phyloP scores from a whole-genome alignment of 1,140 invertebrate species.

The Dendroctonus ponderosae region DNA sequence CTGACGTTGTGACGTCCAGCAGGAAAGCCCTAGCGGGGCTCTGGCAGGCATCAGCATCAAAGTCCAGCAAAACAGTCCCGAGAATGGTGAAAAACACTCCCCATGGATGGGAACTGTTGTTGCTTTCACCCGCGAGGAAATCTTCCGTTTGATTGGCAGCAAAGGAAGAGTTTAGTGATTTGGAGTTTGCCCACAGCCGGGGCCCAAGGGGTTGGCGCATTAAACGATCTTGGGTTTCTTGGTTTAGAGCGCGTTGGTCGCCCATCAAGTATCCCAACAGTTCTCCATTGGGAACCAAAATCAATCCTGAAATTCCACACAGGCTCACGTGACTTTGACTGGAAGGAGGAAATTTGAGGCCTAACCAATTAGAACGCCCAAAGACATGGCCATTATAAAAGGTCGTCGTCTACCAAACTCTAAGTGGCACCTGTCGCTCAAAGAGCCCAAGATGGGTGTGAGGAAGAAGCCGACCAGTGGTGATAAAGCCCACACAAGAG shows the following conservation, averaged over 20 bases:
- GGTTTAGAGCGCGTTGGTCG: conserved; percentile 56
- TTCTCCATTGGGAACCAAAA: conserved; percentile 90
- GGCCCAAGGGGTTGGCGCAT: background rate
- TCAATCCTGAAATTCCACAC: conserved; percentile 61
- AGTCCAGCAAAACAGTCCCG: conserved; percentile 91
- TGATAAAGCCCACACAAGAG: conserved; percentile 91
- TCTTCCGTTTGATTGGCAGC: background rate
- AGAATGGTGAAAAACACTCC: conserved; percentile 89
- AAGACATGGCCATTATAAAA: conserved; percentile 85
- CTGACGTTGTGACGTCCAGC: conserved; percentile 86
- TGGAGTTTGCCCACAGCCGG: background rate
- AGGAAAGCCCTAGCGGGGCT: conserved; percentile 90
- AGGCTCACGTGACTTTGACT: background rate
- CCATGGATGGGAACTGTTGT: conserved; percentile 69
- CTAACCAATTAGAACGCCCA: conserved; percentile 85
- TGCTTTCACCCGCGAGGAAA: background rate
- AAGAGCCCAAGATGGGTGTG: conserved; percentile 86
- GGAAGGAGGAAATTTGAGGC: background rate
- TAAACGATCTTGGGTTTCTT: conserved; percentile 42
- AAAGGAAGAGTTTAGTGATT: conserved; percentile 1
- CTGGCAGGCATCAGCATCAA: conserved; percentile 94
- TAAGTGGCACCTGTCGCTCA: conserved; percentile 84
- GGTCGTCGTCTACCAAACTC: conserved; percentile 81
- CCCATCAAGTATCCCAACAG: conserved; percentile 76
- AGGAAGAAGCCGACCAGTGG: conserved; percentile 91